phyloP scores from a whole-genome alignment of 2,113 vertebrate species.

The Coptodon bakossiorum region DNA sequence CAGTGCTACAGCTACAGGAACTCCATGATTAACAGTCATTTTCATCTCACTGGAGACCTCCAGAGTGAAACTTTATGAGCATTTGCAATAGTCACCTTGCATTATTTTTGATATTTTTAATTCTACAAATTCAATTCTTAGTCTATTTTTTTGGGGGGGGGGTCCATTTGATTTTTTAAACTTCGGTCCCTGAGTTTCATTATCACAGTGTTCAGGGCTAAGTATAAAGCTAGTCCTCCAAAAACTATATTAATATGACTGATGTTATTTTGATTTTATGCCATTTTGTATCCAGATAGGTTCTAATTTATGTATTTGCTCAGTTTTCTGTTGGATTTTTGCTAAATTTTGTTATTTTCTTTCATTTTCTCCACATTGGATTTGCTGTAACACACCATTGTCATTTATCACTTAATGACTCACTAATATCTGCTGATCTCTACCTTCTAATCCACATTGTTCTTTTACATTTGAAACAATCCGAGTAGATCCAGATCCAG shows the following conservation, averaged over 20 bases:
- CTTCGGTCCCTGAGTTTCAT: not conserved
- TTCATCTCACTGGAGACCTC: not conserved
- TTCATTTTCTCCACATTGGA: not conserved
- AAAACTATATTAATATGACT: not conserved
- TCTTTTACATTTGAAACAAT: not conserved
- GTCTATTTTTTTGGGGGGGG: not conserved
- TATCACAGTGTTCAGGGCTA: not conserved
- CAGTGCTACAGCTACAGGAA: not conserved
- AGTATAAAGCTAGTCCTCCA: not conserved
- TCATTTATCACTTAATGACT: not conserved
- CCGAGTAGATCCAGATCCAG: not conserved
- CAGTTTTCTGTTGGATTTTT: not conserved
- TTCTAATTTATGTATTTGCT: not conserved
- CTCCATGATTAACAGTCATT: not conserved
- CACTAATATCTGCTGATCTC: not conserved
- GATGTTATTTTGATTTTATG: not conserved
- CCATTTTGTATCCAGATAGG: not conserved
- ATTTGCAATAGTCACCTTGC: not conserved
- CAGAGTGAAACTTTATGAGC: not conserved
- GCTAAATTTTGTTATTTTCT: not conserved
- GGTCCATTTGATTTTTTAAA: fast-evolving
- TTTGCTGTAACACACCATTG: not conserved
- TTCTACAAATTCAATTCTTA: not conserved
- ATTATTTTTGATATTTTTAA: not conserved
- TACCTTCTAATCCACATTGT: not conserved